These are phyloP conservation scores for Sitta carolinensis DNA, from an alignment of 2,797 vertebrate genomes.

Conservation along the genomic window DNA sequence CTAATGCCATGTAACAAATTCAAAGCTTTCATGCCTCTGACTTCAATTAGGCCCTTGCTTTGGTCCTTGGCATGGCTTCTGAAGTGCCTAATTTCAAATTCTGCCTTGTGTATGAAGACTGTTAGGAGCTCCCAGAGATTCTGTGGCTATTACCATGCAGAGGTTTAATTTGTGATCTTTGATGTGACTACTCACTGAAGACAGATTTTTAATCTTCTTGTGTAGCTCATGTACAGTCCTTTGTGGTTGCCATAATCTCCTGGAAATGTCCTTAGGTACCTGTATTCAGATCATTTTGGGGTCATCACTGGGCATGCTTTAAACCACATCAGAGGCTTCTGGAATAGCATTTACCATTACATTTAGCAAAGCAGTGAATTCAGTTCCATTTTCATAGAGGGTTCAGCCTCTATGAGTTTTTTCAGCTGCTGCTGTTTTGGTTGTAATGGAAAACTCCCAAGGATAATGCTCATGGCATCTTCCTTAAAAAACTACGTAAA, in stretches of 20 bases:
- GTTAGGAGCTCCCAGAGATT: background rate
- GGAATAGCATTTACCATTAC: background rate
- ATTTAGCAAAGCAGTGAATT: background rate
- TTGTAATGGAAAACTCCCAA: background rate
- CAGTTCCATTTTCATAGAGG: background rate
- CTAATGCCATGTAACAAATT: background rate
- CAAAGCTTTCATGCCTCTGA: background rate
- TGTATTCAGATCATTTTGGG: background rate
- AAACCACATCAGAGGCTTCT: background rate
- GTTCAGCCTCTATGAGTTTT: background rate
- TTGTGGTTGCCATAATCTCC: background rate
- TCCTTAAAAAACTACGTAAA: background rate
- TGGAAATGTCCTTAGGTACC: background rate
- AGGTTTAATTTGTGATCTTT: background rate
- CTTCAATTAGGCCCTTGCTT: background rate
- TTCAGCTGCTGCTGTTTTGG: background rate
- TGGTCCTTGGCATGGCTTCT: background rate
- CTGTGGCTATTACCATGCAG: background rate
- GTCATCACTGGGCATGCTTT: background rate
- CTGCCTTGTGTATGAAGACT: background rate
- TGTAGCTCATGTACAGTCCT: background rate
- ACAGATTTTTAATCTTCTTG: background rate
- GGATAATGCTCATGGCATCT: background rate
- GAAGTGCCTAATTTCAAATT: background rate
- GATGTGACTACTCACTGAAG: background rate